Conservation (phyloP, 2,113 vertebrate species). For the Chaetorhynchus papuensis region DNA sequence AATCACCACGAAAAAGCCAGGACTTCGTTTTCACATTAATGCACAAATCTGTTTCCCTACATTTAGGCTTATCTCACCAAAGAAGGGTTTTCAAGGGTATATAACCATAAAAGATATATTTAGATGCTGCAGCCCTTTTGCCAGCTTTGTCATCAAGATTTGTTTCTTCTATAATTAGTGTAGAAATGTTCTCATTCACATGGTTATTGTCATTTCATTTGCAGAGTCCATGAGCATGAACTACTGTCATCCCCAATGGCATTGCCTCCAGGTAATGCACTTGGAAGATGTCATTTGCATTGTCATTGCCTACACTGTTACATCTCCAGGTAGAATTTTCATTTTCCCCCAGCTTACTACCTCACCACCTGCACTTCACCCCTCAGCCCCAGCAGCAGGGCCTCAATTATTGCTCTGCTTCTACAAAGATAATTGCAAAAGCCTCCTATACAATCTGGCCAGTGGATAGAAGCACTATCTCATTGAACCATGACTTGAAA, state of each 20-base stretch:
- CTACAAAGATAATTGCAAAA: background rate
- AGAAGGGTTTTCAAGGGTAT: background rate
- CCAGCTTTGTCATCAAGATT: background rate
- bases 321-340: background rate
- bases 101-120: background rate
- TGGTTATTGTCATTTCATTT: fast-evolving
- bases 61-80: background rate
- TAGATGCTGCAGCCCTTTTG: background rate
- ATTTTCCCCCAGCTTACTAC: background rate
- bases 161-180: background rate
- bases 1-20: background rate
- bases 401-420: background rate
- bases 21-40: background rate
- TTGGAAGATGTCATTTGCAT: background rate
- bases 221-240: background rate
- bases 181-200: background rate
- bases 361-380: background rate
- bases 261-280: background rate
- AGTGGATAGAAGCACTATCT: background rate
- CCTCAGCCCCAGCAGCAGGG: background rate
- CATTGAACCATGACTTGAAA: background rate
- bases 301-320: background rate
- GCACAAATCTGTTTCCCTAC: background rate
- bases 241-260: background rate
- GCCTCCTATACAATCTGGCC: background rate